Percentiles rank a stretch among this genome's conserved stretches.
These are phyloP conservation scores for Anolis sagrei DNA, from an alignment of 2,113 vertebrate species.

Conservation along the genomic window DNA sequence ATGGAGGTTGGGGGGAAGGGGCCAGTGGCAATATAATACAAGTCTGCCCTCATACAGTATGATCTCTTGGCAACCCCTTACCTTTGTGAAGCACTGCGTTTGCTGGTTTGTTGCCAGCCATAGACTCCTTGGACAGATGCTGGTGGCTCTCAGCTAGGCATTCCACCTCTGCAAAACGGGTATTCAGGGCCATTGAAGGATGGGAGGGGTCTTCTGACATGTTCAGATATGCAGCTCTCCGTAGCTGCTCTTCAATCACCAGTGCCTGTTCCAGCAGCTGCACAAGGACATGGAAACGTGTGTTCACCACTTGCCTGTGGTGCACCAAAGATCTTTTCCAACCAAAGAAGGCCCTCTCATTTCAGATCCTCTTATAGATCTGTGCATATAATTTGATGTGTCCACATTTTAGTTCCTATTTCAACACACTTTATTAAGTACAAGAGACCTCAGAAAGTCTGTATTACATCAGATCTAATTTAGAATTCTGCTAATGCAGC, in stretches of 20 bases:
- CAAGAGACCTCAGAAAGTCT: no score
- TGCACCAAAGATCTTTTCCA: background rate
- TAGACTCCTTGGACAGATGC: conserved; percentile 97
- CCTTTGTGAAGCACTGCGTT: conserved; percentile 99
- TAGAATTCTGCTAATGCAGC: no score
- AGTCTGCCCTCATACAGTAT: background rate
- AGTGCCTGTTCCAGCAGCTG: conserved; percentile 94
- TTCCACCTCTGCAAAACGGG: conserved; percentile 96
- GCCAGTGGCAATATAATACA: background rate
- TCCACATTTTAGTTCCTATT: background rate
- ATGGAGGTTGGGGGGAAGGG: background rate
- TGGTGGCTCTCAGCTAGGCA: conserved; percentile 97
- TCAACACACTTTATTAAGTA: background rate
- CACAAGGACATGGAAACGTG: background rate
- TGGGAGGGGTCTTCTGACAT: conserved; percentile 97
- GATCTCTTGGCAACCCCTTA: conserved; percentile 63
- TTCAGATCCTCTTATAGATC: background rate
- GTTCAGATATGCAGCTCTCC: conserved; percentile 95
- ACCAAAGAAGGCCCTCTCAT: background rate
- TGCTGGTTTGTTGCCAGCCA: conserved; percentile 98
- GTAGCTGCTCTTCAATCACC: conserved; percentile 96
- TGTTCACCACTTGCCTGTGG: background rate
- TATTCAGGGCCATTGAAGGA: conserved; percentile 98
- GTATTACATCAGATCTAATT: no score
- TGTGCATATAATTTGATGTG: no score